Percentiles rank a stretch among this genome's conserved stretches.
These are phyloP conservation scores for Pygoscelis antarcticus DNA, from an alignment of 2,113 vertebrate genomes.

Conservation along the genomic window DNA sequence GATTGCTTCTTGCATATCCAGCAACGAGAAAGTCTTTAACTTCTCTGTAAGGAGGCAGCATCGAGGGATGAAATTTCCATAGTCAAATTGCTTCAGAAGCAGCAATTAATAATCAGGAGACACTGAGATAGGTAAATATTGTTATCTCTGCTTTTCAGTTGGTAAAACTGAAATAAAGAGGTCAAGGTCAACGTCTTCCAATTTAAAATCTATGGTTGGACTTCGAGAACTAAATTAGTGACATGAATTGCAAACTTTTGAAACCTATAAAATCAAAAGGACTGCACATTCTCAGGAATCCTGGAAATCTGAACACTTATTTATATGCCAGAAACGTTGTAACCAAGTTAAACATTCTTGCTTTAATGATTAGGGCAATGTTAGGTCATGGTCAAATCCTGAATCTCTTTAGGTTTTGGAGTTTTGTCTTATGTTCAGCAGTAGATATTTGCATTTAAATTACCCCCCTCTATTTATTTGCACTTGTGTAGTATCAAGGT, in stretches of 20 bases:
- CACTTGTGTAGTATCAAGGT: background rate
- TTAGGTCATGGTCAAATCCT: background rate
- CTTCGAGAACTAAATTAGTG: background rate
- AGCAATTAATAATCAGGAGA: conserved; percentile 23
- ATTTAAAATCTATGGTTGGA: conserved; percentile 1
- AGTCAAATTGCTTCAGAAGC: background rate
- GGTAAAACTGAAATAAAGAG: conserved; percentile 1
- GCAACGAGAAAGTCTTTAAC: background rate
- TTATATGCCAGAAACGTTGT: background rate
- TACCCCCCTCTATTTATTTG: background rate
- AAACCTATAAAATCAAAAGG: background rate
- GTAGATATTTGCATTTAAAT: background rate
- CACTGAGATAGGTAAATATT: background rate
- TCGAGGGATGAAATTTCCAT: background rate
- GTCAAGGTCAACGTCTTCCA: background rate
- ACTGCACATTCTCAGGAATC: background rate
- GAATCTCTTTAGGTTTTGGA: background rate
- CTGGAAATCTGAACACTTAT: background rate
- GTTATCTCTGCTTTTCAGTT: conserved; percentile 41
- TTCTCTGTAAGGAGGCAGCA: background rate
- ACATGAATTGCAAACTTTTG: background rate
- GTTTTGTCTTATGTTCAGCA: background rate
- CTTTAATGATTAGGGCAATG: background rate
- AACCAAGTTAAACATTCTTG: background rate
- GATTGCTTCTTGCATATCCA: background rate